Evolutionary conservation across 2,113 vertebrate genomes (phyloP), one percentile per base, ranked within the genome.

Genomic region (Pongo pygmaeus): DNA sequence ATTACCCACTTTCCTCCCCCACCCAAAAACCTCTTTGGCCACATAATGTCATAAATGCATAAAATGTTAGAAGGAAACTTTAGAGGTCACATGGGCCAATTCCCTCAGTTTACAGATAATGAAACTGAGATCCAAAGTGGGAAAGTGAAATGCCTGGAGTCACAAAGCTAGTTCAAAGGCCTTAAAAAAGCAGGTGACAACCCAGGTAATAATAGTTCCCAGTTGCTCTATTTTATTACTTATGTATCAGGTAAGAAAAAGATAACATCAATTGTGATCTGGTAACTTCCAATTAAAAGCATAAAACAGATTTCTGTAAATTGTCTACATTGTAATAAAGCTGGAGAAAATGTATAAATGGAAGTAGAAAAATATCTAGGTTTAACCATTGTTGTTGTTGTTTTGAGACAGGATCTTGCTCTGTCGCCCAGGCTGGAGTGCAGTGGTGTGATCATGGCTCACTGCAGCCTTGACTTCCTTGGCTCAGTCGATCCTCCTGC

Each of bases 71-170:
- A 83, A 84, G 85, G 6, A 79, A 83, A 86, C 43, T 74, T 78
- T 25, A 81, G n/a, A 43, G n/a, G 78, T 50, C 30, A 64, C 57
- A 52, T 85, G 40, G 59, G 20, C 61, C 74, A 72, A 11, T 8
- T 2, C 43, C 40, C 20, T 79, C 43, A 67, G 79, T 78, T 55
- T 87, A 79, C 18, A 75, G 48, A 84, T 59, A 81, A 84, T 35
- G 89, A 96, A 96, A 94, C 50, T 12, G 81, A 96, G 61, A 93
- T 75, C 86, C 38, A 57, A 70, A 83, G 59, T 48, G 64, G 43
- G 59, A 78, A 86, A 74, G 32, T 88, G 16, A 96, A 78, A 84
- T 74, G 43, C n/a, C 23, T 40, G 4, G 27, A 70, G 67, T 67
- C 83, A 35, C 14, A 78, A 6, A 75, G 52, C 48, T 90, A 72